phyloP scores from a whole-genome alignment of 1,140 invertebrate species.

The Cryptotermes secundus region DNA sequence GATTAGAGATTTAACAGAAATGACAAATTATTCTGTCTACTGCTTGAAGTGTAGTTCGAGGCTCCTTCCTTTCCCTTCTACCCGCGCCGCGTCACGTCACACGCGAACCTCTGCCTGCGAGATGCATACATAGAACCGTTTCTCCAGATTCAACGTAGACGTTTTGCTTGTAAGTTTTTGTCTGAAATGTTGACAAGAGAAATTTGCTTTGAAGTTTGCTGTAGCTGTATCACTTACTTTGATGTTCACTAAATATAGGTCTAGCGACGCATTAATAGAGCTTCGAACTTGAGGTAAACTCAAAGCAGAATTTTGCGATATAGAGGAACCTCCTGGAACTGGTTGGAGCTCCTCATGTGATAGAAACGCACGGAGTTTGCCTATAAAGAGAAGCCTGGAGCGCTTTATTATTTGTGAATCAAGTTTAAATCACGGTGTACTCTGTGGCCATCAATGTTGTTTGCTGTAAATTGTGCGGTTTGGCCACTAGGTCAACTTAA shows the following conservation, averaged over 20 bases:
- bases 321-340: background rate
- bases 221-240: background rate
- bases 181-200: background rate
- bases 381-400: background rate
- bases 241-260: background rate
- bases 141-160: too few relatives aligned
- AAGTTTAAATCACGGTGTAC: background rate
- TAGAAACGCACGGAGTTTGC: background rate
- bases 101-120: too few relatives aligned
- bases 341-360: background rate
- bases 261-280: background rate
- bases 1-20: too few relatives aligned
- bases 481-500: too few relatives aligned
- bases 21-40: too few relatives aligned
- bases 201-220: conserved; percentile 12
- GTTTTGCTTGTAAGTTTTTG: background rate
- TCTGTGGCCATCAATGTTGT: background rate
- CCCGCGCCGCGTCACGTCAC: too few relatives aligned
- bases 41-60: too few relatives aligned
- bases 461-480: too few relatives aligned
- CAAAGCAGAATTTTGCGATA: background rate
- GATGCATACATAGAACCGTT: too few relatives aligned
- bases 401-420: background rate
- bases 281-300: background rate
- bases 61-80: too few relatives aligned